Conservation (phyloP, 2,797 vertebrate genomes). For the Sebastes kiyomatsui region DNA sequence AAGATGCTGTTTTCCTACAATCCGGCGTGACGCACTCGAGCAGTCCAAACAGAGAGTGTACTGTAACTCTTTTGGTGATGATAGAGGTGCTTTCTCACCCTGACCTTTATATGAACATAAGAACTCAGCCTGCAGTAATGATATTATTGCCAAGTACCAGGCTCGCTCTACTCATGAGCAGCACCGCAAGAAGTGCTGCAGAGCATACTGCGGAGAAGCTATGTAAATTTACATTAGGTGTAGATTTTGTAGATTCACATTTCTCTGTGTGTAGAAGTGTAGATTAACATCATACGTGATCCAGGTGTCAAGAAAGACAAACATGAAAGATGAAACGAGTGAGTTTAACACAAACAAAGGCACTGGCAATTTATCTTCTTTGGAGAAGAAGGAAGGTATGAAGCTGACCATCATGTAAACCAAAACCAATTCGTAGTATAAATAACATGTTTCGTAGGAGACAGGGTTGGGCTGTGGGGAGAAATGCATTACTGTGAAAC, state of each 20-base stretch:
- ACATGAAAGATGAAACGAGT: neutral
- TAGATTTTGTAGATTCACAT: neutral
- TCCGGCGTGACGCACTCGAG: neutral
- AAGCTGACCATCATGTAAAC: neutral
- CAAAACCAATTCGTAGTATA: neutral
- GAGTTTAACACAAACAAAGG: neutral
- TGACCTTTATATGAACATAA: neutral
- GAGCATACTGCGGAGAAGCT: neutral
- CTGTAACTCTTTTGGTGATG: neutral
- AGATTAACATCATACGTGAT: neutral
- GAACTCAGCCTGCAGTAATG: neutral
- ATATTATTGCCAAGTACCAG: neutral
- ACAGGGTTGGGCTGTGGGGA: neutral
- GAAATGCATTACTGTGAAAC: neutral
- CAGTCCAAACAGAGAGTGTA: neutral
- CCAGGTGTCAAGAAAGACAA: neutral
- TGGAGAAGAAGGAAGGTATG: neutral
- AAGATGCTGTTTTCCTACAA: constrained; percentile 24
- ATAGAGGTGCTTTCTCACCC: neutral
- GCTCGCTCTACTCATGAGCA: neutral
- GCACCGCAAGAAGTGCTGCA: neutral
- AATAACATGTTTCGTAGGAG: neutral
- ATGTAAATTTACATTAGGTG: neutral
- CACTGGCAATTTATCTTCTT: neutral
- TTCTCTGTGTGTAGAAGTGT: neutral